Percentiles rank a stretch among this genome's conserved stretches.
phyloP scores from a whole-genome alignment of 64 coral and sea anemone genomes.

The Trachythela sp. region DNA sequence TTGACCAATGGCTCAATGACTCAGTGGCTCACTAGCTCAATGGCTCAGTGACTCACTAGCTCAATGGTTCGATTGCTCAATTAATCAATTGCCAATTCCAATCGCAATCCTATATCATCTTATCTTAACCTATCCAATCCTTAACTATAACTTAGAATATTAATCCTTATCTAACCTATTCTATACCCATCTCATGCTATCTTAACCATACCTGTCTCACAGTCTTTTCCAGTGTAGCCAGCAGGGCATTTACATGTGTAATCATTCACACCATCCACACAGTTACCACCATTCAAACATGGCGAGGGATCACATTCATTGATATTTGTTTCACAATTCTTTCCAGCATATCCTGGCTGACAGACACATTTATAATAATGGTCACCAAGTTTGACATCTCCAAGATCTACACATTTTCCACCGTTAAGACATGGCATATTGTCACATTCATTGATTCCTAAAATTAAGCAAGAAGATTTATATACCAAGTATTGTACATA shows the following conservation, averaged over 20 bases:
- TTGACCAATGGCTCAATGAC: no score
- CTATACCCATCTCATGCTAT: no score
- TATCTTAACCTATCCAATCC: no score
- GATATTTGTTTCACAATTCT: not conserved
- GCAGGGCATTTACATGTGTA: slow-evolving; percentile 27
- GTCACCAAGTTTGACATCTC: not conserved
- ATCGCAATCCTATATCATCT: no score
- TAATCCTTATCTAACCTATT: no score
- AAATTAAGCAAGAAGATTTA: not conserved
- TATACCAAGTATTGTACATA: not conserved
- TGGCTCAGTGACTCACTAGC: no score
- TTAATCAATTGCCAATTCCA: no score
- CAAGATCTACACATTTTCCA: slow-evolving; percentile 51
- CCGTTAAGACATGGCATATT: slow-evolving; percentile 53
- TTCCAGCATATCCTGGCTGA: slow-evolving; percentile 30
- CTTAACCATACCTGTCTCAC: slow-evolving; percentile 22
- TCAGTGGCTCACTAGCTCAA: no score
- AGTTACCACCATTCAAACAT: slow-evolving; percentile 28
- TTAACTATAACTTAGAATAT: no score
- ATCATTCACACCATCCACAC: not conserved
- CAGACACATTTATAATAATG: slow-evolving; percentile 50
- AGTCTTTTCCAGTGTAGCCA: not conserved
- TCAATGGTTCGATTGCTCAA: no score
- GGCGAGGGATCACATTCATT: not conserved
- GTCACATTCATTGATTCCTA: slow-evolving; percentile 23